Evolutionary conservation across 2,113 vertebrate genomes (phyloP).

Genomic region (Tyto alba): DNA sequence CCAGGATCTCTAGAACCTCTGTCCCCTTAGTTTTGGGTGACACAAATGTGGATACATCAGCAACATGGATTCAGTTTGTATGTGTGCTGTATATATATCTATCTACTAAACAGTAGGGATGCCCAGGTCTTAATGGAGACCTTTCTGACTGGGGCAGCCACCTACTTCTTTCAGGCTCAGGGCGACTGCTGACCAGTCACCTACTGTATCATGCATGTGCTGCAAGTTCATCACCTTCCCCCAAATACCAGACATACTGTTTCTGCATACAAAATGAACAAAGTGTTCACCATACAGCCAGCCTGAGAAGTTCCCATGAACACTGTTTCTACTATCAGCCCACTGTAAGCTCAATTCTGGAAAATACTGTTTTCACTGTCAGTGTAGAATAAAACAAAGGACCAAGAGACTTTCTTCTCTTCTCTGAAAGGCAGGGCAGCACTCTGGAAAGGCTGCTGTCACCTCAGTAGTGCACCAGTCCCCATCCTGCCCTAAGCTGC

Average conservation of each 20-base stretch:
- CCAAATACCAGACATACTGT: background rate
- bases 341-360: background rate
- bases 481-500: background rate
- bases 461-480: background rate
- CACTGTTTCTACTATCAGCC: background rate
- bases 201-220: background rate
- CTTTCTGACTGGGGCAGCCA: background rate
- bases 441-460: background rate
- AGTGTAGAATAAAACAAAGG: background rate
- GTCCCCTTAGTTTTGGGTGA: background rate
- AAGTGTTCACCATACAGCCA: background rate
- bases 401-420: background rate
- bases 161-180: background rate
- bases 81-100: rapidly evolving
- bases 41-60: background rate
- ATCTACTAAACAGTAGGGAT: background rate
- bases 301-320: background rate
- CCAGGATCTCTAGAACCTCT: background rate
- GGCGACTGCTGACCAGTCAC: background rate
- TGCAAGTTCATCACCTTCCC: background rate
- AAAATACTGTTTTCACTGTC: background rate
- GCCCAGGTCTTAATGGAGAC: background rate
- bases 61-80: background rate
- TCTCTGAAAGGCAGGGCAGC: background rate
- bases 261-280: background rate